Base-by-base conservation (phyloP, 1,140 invertebrate genomes). In the Vanessa tameamea region DNA sequence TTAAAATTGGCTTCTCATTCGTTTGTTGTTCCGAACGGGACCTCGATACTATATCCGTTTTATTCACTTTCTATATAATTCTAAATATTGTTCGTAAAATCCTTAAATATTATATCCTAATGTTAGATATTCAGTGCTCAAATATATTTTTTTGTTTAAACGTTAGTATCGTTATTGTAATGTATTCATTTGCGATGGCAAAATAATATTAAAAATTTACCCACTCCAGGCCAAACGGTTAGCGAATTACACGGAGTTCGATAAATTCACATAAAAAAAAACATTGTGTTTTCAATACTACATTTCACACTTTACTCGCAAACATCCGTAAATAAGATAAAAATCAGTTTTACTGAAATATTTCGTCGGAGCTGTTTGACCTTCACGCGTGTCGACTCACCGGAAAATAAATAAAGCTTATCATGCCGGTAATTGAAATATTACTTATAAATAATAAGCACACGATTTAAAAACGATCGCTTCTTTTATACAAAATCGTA, bases 121-220 rank as follows among this genome's bases (percentile, higher is more conserved):
- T 72, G 64, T 76, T 79, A 78, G 73, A 81, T 68, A 80, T 84
- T 83, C 80, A 82, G 80, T 85, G 83, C 83, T 85, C 83, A 85
- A 85, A 85, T 78, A 77, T 73, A n/a, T 81, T 80, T 51, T 59
- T 78, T 77, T 68, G 78, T 79, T 81, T 65, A 78, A 57, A 63
- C 63, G 71, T 79, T 79, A 76, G 68, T 72, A 75, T 78, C 72
- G 72, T 77, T 50, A 73, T 48, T 78, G 59, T 48, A 55, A 76
- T 71, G 51, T 76, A 76, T 48, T 77, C 73, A 69, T 76, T 79
- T 77, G 72, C 72, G 51, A 51, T 76, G 65, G 57, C 61, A 71
- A 71, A 74, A 69, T 57, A 71, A 31, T 70, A 70, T 71, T 68
- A 53, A 47, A 66, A 69, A 57, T 51, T 68, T 68, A 73, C 48